Conservation (phyloP, 2,888 invertebrate genomes). For the Serrognathus titanus region DNA sequence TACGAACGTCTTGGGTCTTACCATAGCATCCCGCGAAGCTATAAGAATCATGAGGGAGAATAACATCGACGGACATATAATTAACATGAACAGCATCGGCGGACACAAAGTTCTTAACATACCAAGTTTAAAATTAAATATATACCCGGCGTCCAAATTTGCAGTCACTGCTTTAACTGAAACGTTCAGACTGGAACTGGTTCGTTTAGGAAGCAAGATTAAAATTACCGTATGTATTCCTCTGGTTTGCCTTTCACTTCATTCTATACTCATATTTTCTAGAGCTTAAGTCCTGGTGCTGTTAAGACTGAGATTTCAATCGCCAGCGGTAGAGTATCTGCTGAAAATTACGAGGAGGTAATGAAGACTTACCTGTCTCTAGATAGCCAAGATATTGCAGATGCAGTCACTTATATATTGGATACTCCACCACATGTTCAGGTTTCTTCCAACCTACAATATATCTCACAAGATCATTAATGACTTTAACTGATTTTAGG, state of each 20-base stretch:
- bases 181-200: conserved; percentile 23
- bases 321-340: conserved; percentile 17
- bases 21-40: conserved; percentile 33
- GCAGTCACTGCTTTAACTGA: conserved; percentile 28
- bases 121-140: conserved; percentile 27
- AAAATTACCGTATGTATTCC: conserved; percentile 29
- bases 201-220: conserved; percentile 18
- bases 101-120: conserved; percentile 31
- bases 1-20: conserved; percentile 14
- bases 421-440: conserved; percentile 4
- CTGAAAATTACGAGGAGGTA: not conserved
- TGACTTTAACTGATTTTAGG: conserved; percentile 7
- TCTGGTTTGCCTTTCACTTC: not conserved
- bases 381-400: conserved; percentile 4
- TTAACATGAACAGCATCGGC: conserved; percentile 36
- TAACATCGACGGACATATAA: conserved; percentile 35
- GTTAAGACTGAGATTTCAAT: conserved; percentile 14
- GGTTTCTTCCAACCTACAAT: not conserved
- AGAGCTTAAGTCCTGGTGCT: conserved; percentile 12
- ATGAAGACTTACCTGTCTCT: not conserved
- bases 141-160: conserved; percentile 28
- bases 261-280: not conserved
- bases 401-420: conserved; percentile 4
- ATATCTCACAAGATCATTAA: not conserved
- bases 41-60: conserved; percentile 32